Base-by-base conservation (phyloP, 2,888 invertebrate species). In the Cephus pygmeus region DNA sequence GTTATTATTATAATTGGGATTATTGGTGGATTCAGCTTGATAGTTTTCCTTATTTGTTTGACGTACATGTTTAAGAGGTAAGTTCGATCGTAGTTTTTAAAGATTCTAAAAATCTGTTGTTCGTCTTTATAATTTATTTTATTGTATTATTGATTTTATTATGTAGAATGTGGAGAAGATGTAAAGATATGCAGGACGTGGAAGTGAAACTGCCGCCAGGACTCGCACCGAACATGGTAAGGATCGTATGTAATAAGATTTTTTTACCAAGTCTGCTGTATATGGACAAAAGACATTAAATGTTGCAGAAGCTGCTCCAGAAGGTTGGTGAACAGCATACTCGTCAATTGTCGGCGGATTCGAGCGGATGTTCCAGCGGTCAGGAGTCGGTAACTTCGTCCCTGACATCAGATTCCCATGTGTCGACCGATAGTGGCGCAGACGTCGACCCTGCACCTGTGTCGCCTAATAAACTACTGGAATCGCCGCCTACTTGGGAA, bases 131-230 rank as follows among this genome's bases (percentile, higher is more conserved):
- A 40, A 23, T 76, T 74, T 73, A 35, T 4, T 69, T 9, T 73
- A 6, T 35, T 15, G 30, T 33, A 40, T 73, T 69, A n/a, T 40
- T 56, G 68, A 34, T 33, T 78, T 34, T 40, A 56, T 76, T 71
- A 11, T 91, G 89, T 82, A 95, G 95, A 87, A 87, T 93, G 35
- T 95, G 94, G 91, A 92, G 92, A 79, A 93, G 93, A 81, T 94
- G 93, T 85, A 93, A 93, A 86, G 93, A 92, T 84, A 95, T 95
- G 94, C 93, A 93, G 86, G 94, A 95, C 84, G 94, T 96, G 34
- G 94, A 94, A 87, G 94, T 95, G 23, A 94, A 94, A 84, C 90
- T 96, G 81, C 96, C 96, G 34, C 94, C 94, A 75, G 95, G 95
- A 4, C 90, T 96, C 79, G 93, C 91, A 31, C 89, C 91, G 3